phyloP scores from a whole-genome alignment of 2,113 vertebrate species.

The Spilogale gracilis region DNA sequence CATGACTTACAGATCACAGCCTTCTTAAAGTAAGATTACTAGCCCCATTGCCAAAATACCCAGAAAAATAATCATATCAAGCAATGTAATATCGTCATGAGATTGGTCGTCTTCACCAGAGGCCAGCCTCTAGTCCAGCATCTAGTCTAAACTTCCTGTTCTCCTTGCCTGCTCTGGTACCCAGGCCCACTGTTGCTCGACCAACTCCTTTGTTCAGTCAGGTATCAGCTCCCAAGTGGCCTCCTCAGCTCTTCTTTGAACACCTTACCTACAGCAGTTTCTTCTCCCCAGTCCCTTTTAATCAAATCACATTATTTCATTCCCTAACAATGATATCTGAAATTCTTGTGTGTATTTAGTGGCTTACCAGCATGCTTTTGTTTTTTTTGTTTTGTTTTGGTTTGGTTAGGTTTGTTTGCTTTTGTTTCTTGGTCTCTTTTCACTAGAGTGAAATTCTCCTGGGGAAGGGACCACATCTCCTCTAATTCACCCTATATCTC shows the following conservation, averaged over 20 bases:
- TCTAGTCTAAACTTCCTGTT: not conserved
- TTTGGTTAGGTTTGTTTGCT: not conserved
- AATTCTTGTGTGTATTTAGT: constrained; percentile 58
- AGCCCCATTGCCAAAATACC: not conserved
- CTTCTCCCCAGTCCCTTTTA: not conserved
- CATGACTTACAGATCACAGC: not conserved
- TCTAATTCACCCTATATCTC: not conserved
- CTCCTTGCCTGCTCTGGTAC: not conserved
- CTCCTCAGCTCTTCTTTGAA: not conserved
- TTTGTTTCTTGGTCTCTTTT: not conserved
- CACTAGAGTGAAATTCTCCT: constrained; percentile 33
- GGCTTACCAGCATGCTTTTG: not conserved
- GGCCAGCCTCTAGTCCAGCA: not conserved
- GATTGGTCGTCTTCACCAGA: not conserved
- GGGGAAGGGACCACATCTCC: not conserved
- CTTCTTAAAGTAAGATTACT: not conserved
- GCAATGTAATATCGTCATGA: not conserved
- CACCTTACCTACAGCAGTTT: not conserved
- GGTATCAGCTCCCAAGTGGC: not conserved
- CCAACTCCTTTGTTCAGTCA: not conserved
- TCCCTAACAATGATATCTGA: constrained; percentile 24
- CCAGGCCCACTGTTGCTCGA: not conserved
- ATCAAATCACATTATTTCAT: not conserved
- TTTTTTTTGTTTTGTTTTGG: too few relatives aligned
- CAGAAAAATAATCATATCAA: constrained; percentile 15